Base-by-base conservation (phyloP, 1,140 invertebrate genomes). In the Drosophila grimshawi region DNA sequence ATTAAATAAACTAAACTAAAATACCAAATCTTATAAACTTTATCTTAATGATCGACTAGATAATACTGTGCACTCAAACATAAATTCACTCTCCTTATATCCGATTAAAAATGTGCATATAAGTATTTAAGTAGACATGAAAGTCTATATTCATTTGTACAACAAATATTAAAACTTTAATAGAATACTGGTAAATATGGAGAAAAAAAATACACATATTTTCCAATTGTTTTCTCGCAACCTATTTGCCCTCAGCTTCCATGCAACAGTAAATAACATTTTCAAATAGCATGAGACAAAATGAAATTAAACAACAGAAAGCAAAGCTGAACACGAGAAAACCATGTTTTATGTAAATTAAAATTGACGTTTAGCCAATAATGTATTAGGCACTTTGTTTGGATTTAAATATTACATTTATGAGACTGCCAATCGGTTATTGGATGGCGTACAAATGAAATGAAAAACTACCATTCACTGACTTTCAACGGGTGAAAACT, bases 321-420 rank as follows among this genome's bases (percentile, higher is more conserved):
- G 35, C 62, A 52, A 65, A 48, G 43, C 39, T 61, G 43, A 86
- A 86, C 81, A 86, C 49, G 81, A 73, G 81, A 53, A 64, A 62
- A 63, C 79, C 79, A 81, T 86, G 81, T 86, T 86, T 70, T 85
- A 86, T 81, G 81, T 86, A 86, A 86, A 86, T 86, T 86, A 86
- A 86, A 86, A 86, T 86, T 86, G 82, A 19, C 19, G 19, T 1
- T 19, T 19, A 19, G 19, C 19, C 19, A 19, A 19, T 19, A 19
- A 19, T 19, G 19, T 19, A 19, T 19, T 19, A 19, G 19, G 19
- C 19, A 19, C 19, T 19, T 19, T 19, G 19, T 19, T 19, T 19
- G 19, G 19, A 19, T 67, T 46, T n/a, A n/a, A 67, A 53, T 37
- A 10, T 10, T 10, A 46, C 32, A 53, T 39, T 46, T 52, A 49